Conservation (phyloP, 2,797 vertebrate species). For the Selene dorsalis region DNA sequence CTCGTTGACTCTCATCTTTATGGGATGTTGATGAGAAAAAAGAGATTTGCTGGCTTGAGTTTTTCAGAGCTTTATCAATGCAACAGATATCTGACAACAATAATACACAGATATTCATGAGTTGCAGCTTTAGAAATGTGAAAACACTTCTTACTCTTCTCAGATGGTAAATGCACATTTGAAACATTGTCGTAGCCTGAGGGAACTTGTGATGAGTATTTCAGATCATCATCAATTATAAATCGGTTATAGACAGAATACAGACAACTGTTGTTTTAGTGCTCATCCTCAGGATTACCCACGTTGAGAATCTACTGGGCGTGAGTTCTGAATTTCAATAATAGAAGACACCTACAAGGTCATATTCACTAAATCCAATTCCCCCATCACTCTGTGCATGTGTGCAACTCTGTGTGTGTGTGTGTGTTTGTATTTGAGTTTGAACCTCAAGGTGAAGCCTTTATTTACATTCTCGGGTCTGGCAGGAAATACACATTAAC, state of each 20-base stretch:
- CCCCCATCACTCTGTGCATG: conserved; percentile 20
- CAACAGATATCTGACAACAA: not conserved
- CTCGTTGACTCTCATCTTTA: not conserved
- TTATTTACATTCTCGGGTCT: conserved; percentile 52
- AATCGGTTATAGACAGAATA: too few species aligned
- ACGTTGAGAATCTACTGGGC: conserved; percentile 24
- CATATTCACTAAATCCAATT: conserved; percentile 57
- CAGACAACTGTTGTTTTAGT: not conserved
- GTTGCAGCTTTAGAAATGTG: not conserved
- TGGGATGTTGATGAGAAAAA: not conserved
- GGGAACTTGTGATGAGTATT: not conserved
- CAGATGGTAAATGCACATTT: not conserved
- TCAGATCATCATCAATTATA: too few species aligned
- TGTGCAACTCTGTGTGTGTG: not conserved
- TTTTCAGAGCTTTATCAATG: not conserved
- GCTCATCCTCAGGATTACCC: conserved; percentile 42
- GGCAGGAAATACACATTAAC: conserved; percentile 47
- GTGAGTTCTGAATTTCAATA: conserved; percentile 43
- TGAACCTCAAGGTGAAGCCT: conserved; percentile 72
- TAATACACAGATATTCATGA: not conserved
- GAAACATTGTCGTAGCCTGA: not conserved
- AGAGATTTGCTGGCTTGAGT: not conserved
- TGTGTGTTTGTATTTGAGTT: not conserved
- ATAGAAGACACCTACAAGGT: conserved; percentile 69
- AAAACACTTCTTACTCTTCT: not conserved